These are phyloP conservation scores for Erinaceus europaeus DNA, from an alignment of 2,113 vertebrate genomes.

Conservation along the genomic window DNA sequence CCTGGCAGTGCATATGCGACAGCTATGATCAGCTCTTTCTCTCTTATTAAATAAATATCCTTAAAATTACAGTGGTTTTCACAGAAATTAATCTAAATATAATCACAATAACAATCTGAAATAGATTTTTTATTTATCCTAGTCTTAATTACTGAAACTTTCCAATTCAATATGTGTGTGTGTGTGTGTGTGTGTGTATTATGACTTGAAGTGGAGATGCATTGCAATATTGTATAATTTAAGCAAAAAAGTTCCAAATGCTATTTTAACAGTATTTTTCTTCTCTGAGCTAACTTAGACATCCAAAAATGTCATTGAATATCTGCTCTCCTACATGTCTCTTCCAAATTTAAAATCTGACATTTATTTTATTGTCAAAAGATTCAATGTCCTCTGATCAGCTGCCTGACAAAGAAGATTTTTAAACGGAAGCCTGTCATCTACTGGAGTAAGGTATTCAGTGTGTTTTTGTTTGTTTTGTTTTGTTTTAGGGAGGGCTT, in stretches of 20 bases:
- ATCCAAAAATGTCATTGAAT: background rate
- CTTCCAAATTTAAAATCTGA: background rate
- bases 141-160: background rate
- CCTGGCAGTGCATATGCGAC: no score
- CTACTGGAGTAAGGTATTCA: background rate
- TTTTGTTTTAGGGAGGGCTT: background rate
- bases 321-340: background rate
- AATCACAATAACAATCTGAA: background rate
- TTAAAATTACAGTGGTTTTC: no score
- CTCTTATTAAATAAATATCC: no score
- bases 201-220: no score
- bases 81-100: no score
- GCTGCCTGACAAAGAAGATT: background rate
- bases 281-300: background rate
- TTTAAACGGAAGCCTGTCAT: background rate
- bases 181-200: background rate
- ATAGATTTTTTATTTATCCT: background rate
- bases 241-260: background rate
- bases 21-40: no score
- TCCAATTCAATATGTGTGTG: no score
- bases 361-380: background rate
- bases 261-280: background rate
- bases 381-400: background rate
- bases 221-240: background rate
- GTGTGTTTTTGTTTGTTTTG: no score